phyloP scores from a whole-genome alignment of 2,113 vertebrate species.

The Lipotes vexillifer region DNA sequence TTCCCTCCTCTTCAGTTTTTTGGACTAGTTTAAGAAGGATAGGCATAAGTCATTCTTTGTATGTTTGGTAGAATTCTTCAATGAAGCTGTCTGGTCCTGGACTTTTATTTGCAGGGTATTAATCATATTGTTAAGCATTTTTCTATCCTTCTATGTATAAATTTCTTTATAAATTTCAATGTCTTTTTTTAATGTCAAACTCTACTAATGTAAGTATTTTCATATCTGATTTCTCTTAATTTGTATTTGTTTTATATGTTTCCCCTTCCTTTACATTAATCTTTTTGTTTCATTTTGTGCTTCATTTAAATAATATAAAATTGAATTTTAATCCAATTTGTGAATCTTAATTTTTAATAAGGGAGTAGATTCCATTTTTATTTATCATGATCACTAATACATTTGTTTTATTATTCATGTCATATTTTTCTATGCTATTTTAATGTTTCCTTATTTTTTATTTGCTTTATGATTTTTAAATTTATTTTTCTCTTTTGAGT shows the following conservation, averaged over 20 bases:
- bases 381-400: background rate
- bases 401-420: conserved; percentile 5
- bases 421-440: background rate
- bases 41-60: background rate
- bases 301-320: conserved; percentile 35
- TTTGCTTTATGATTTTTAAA: background rate
- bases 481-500: background rate
- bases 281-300: conserved; percentile 19
- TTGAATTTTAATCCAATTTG: background rate
- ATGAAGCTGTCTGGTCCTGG: background rate
- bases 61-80: background rate
- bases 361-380: background rate
- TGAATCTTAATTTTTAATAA: conserved; percentile 18
- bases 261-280: background rate
- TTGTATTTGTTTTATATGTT: background rate
- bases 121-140: background rate
- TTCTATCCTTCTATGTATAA: background rate
- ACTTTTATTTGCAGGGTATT: background rate
- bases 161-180: background rate
- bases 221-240: conserved; percentile 1
- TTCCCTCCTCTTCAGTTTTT: background rate
- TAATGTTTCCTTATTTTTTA: background rate
- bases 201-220: background rate
- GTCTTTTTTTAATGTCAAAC: background rate
- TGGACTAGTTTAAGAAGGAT: background rate